Evolutionary conservation across 2,797 vertebrate genomes (phyloP), one percentile per base, ranked within the genome.

Genomic region (Paedocypris micromegethes): DNA sequence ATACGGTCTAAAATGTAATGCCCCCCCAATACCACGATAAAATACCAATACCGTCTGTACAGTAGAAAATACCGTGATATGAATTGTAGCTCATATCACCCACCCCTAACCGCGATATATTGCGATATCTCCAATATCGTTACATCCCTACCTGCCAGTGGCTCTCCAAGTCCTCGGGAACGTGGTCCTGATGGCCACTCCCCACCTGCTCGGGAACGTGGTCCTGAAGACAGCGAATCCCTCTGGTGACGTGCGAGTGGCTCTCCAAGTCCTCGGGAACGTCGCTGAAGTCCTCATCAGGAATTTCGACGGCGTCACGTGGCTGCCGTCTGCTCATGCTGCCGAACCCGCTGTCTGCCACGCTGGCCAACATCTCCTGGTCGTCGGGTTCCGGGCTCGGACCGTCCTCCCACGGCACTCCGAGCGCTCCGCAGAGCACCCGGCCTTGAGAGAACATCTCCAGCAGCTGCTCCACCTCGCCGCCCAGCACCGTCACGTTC

Each of bases 401-500:
- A 71, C 77, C 64, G 60, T 73, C 6, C 50, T 84, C 86, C 67
- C 91, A 93, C 59, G 85, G 77, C 78, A 94, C 86, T 57, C 93
- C 92, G 81, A 96, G 87, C 38, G 91, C 82, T 61, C 91, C 88
- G 77, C 91, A 88, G 72, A 99, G 89, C 72, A 98, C 66, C 47
- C 78, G 92, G 72, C 88, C 89, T 84, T 93, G 91, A 62, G 81
- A 82, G 83, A 93, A 88, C 50, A 90, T 91, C n/a, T 89, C 89
- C 75, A 89, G 78, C 76, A 99, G 85, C 79, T 88, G 83, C 77
- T 98, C 97, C 55, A 96, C 94, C 81, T 97, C 94, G 64, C 95
- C 96, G 0, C 95, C 95, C 59, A 99, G 79, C 5, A 98, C 73
- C 71, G 87, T 94, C 50, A 98, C 87, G 61, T 98, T 97, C 78